Evolutionary conservation across 2,888 invertebrate genomes (phyloP).

Genomic region (Villa cingulata): DNA sequence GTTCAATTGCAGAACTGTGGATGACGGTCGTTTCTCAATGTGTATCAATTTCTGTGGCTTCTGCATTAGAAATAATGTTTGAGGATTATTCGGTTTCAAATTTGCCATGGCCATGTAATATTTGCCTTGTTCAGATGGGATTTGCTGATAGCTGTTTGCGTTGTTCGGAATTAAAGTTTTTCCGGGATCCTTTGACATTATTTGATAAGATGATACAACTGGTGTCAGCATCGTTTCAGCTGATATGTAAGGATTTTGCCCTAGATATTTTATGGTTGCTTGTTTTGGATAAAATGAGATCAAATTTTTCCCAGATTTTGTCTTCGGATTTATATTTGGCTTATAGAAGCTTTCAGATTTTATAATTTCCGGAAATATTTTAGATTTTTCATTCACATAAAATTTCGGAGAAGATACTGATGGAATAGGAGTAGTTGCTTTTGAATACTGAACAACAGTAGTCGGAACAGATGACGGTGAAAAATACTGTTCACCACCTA

Average conservation of each 20-base stretch:
- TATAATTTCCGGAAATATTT: not conserved
- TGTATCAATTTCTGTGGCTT: not conserved
- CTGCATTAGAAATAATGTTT: not conserved
- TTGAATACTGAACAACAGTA: not conserved
- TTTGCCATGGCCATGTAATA: not conserved
- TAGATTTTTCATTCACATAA: not conserved
- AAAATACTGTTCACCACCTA: too few relatives aligned
- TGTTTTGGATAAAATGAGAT: too few relatives aligned
- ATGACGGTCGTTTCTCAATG: not conserved
- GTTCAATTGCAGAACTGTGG: not conserved
- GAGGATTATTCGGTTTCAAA: not conserved
- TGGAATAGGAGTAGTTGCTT: too few relatives aligned
- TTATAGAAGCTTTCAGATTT: not conserved
- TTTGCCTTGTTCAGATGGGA: not conserved
- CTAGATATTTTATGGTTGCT: too few relatives aligned
- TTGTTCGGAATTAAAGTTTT: not conserved
- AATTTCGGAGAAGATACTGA: not conserved
- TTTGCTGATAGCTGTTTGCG: too few relatives aligned
- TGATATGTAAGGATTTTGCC: not conserved
- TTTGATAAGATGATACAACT: not conserved
- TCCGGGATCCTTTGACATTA: not conserved
- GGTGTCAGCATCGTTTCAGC: not conserved
- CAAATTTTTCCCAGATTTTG: too few relatives aligned
- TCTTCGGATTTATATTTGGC: too few relatives aligned
- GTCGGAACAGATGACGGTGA: not conserved